Evolutionary conservation across 2,888 invertebrate species (phyloP).

Genomic region (Xestoiulus laeticollis): DNA sequence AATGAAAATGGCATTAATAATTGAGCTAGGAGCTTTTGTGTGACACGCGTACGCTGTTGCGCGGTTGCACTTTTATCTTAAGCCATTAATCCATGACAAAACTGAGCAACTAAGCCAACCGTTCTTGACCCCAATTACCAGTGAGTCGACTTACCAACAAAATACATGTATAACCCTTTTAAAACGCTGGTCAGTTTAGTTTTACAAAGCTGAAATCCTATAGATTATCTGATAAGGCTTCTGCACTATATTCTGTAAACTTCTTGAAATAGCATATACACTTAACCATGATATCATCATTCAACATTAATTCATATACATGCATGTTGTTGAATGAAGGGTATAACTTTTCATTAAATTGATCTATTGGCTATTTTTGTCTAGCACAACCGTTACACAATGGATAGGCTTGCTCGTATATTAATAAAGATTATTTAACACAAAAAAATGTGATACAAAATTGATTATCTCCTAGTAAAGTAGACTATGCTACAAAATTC

Average conservation of each 20-base stretch:
- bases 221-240: background rate
- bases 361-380: no score
- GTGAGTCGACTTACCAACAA: background rate
- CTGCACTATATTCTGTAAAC: background rate
- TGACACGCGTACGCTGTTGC: background rate
- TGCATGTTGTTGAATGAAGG: no score
- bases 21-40: background rate
- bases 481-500: no score
- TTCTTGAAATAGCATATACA: no score
- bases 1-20: constrained; percentile 15
- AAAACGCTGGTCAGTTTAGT: background rate
- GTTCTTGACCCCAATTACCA: background rate
- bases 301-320: no score
- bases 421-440: no score
- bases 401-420: no score
- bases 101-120: background rate
- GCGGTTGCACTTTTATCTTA: background rate
- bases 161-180: background rate
- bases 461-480: no score
- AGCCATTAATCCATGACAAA: constrained; percentile 18
- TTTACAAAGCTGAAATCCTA: background rate
- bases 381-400: no score
- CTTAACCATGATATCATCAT: no score
- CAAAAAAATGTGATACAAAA: no score
- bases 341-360: no score